Evolutionary conservation across 2,888 invertebrate genomes (phyloP).

Genomic region (Orchesellides sinensis): DNA sequence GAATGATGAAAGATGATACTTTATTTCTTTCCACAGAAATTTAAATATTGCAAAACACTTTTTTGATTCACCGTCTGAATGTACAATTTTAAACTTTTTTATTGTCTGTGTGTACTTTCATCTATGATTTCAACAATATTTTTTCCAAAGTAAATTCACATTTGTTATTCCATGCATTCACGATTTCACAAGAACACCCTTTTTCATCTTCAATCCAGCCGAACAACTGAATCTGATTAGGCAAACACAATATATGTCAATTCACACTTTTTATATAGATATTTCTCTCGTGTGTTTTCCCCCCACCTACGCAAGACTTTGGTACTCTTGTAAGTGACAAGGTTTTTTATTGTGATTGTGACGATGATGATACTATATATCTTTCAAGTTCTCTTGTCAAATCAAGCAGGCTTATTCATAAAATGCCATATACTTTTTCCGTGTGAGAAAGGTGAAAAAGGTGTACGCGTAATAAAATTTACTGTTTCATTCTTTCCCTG

Average conservation of each 20-base stretch:
- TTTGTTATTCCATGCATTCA: too few species aligned
- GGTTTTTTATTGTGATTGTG: slow-evolving; percentile 21
- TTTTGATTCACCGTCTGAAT: too few species aligned
- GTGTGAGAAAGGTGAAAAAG: background rate
- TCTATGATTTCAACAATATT: too few species aligned
- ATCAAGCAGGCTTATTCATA: slow-evolving; percentile 47
- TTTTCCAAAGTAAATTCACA: too few species aligned
- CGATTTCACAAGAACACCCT: too few species aligned
- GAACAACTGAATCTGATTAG: slow-evolving; percentile 6
- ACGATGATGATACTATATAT: slow-evolving; percentile 17
- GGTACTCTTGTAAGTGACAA: slow-evolving; percentile 13
- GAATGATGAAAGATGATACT: too few species aligned
- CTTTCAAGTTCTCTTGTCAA: slow-evolving; percentile 36
- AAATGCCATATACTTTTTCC: background rate
- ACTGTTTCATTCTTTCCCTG: slow-evolving; percentile 3
- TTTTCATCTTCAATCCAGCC: too few species aligned
- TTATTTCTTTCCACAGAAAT: too few species aligned
- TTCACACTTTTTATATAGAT: background rate
- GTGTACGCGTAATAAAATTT: slow-evolving; percentile 10
- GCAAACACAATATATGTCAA: slow-evolving; percentile 5
- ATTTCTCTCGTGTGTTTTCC: background rate
- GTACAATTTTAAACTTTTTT: too few species aligned
- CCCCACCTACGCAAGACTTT: background rate
- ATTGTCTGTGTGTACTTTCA: too few species aligned
- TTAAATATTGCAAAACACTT: too few species aligned